Evolutionary conservation across 1,140 invertebrate genomes (phyloP), one percentile per base, ranked within the genome.

Genomic region (Macrobrachium rosenbergii): DNA sequence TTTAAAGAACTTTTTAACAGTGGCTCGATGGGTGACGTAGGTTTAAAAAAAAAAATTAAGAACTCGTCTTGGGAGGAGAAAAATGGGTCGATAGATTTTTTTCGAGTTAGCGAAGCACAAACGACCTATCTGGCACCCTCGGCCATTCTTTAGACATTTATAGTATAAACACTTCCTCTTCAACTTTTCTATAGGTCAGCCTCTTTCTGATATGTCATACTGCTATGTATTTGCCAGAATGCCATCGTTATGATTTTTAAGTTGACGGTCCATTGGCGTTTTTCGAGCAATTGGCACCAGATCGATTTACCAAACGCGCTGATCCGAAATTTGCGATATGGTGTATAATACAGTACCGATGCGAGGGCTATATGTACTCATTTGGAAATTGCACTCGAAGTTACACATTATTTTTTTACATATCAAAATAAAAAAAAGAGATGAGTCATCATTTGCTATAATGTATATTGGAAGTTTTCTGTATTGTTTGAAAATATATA

Each of bases 1-100:
- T 83, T 87, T 76, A 81, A 62, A 43, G 80, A 79, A 81, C 78
- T 87, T 17, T 72, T 28, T 72, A 23, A 72, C 37, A 43, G 21
- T 72, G 23, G 69, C 23, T 14, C 21, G 69, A 72, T 23, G 37
- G 21, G 12, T 17, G 64, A 76, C 64, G 60, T 80, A 80, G 79
- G 79, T 63, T 87, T 69, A 76, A 16, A 73, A 58, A 73, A 43
- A 23, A 67, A 12, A n/a, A 60, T 77, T n/a, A 23, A n/a, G 19
- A 37, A 21, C 12, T 23, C 10, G 14, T 11, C 21, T 72, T 16
- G 7, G 69, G 23, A 16, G 10, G 37, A 72, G 16, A n/a, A 21
- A 72, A 21, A 21, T n/a, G 11, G 17, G 16, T 43, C 16, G 21
- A 21, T 21, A 14, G 8, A 72, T 8, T 37, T 37, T 37, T 37